Evolutionary conservation across 2,113 vertebrate species (phyloP), one percentile per base, ranked within the genome.

Genomic region (Planiliza haematocheilus): DNA sequence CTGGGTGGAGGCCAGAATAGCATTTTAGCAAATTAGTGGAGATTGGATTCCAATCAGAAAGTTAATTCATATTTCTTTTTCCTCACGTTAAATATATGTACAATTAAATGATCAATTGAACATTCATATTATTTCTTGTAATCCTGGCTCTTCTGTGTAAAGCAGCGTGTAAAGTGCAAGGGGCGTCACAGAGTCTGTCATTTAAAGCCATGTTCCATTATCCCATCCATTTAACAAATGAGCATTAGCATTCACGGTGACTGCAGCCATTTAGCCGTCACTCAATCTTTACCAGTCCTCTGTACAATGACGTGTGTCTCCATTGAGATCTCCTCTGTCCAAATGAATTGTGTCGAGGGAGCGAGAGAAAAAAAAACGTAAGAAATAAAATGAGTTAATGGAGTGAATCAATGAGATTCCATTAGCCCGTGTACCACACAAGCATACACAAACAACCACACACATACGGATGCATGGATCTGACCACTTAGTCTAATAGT

Each of bases 361-460:
- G 64, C 8, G 21, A 43, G 18, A 10, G 38, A 9, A 21, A 49
- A 62, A 49, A 55, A 81, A 75, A 75, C 55, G 39, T 5, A 76
- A 77, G 76, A 78, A 75, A 81, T 70, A 77, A 83, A 88, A 86
- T 36, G 18, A 77, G 71, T 87, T 88, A 88, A 88, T 79, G 79
- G 80, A 88, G 69, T 8, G 48, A 85, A 88, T 91, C 89, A 81
- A 91, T 91, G 61, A 58, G 69, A 71, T 79, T 71, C 80, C 77
- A 89, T 91, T 86, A 91, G 71, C 71, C 45, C 39, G 21, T 5
- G 68, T 41, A 46, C 34, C 48, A 62, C 60, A 50, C 43, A 55
- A 4, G 10, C 17, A 45, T 7, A 57, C 18, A 45, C 67, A 55
- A 38, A 64, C n/a, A 79, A 24, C 41, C 4, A 12, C 46, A 74